Percentiles rank a stretch among this genome's conserved stretches.
Conservation (phyloP, 2,797 vertebrate species). For the Jordanella pulchra region DNA sequence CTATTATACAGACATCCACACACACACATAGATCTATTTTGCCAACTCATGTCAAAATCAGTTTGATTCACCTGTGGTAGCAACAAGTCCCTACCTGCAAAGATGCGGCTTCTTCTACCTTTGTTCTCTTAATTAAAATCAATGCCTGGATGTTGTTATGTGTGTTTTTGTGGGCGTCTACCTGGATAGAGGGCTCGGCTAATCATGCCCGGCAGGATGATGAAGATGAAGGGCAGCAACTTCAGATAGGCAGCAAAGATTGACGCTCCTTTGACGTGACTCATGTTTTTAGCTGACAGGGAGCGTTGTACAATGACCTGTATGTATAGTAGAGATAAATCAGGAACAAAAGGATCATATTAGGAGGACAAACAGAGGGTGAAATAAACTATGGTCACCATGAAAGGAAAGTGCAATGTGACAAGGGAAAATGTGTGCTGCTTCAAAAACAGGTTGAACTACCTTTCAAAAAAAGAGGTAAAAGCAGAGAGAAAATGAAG, state of each 20-base stretch:
- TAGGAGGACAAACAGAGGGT: neutral
- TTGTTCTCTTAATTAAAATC: neutral
- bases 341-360: neutral
- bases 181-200: conserved; percentile 93
- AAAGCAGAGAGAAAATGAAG: neutral
- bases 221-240: conserved; percentile 90
- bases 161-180: conserved; percentile 54
- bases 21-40: neutral
- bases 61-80: conserved; percentile 24
- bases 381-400: neutral
- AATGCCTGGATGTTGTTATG: conserved; percentile 7
- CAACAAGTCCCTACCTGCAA: conserved; percentile 47
- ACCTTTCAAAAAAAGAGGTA: neutral
- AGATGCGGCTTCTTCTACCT: conserved; percentile 3
- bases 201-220: conserved; percentile 93
- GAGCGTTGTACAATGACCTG: conserved; percentile 93
- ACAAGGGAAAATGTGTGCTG: too few species aligned
- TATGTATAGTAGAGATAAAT: conserved; percentile 2
- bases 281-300: conserved; percentile 89
- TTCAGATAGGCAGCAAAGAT: conserved; percentile 92
- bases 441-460: neutral
- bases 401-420: neutral
- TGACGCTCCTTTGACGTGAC: conserved; percentile 89
- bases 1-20: neutral
- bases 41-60: conserved; percentile 8